Percentiles rank a stretch among this genome's conserved stretches.
Evolutionary conservation across 2,888 invertebrate genomes (phyloP).

Genomic region (Lysandra bellargus): DNA sequence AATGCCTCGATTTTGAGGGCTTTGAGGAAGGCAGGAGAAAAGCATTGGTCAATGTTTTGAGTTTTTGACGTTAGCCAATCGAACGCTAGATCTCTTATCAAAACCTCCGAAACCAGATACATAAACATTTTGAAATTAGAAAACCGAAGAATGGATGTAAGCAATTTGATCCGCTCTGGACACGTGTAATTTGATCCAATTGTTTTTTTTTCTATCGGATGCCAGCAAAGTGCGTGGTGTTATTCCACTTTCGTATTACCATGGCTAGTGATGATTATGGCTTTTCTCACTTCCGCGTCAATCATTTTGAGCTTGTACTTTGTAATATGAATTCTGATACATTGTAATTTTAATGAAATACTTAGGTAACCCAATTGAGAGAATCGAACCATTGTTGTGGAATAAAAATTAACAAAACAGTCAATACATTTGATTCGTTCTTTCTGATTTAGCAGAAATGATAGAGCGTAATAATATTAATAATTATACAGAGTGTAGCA

Average conservation of each 20-base stretch:
- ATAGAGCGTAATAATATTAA: too few species aligned
- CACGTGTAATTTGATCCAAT: conserved; percentile 68
- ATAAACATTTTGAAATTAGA: conserved; percentile 51
- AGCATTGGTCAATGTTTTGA: too few species aligned
- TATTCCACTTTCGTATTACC: conserved; percentile 38
- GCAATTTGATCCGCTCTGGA: conserved; percentile 55
- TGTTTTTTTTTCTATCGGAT: conserved; percentile 52
- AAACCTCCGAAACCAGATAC: conserved; percentile 44
- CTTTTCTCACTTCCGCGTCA: conserved; percentile 45
- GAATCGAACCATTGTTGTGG: neutral
- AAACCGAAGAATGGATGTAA: conserved; percentile 53
- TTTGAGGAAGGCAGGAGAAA: too few species aligned
- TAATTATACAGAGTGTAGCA: too few species aligned
- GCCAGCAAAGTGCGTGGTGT: conserved; percentile 42
- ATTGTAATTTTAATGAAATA: conserved; percentile 16
- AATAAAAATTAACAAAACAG: neutral
- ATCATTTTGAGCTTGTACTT: conserved; percentile 40
- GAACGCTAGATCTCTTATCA: too few species aligned
- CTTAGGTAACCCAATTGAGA: neutral
- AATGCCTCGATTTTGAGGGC: too few species aligned
- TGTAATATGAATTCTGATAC: conserved; percentile 2
- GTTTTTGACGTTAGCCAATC: too few species aligned
- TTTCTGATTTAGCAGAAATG: too few species aligned
- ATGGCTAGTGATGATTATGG: conserved; percentile 47
- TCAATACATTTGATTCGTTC: too few species aligned